Percentiles rank a stretch among this genome's conserved stretches.
Evolutionary conservation across 2,113 vertebrate species (phyloP).

Genomic region (Osmerus eperlanus): DNA sequence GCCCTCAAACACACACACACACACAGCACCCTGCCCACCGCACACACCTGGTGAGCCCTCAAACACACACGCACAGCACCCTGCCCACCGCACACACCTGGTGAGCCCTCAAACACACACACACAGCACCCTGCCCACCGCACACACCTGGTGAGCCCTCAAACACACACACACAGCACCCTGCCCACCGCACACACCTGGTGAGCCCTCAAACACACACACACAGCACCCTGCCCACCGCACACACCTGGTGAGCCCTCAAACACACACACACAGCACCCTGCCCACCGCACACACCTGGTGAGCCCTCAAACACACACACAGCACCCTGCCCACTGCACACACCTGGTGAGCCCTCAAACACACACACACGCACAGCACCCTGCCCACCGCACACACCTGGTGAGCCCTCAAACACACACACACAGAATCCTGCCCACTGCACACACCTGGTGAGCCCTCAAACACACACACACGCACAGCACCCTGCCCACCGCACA

Average conservation of each 20-base stretch:
- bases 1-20: conserved; percentile 67
- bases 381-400: conserved; percentile 96
- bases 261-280: conserved; percentile 83
- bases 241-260: conserved; percentile 89
- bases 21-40: conserved; percentile 95
- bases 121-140: conserved; percentile 95
- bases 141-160: conserved; percentile 89
- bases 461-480: conserved; percentile 75
- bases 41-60: conserved; percentile 89
- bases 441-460: conserved; percentile 92
- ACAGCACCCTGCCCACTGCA: conserved; percentile 95
- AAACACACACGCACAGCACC: conserved; percentile 82
- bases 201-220: conserved; percentile 73
- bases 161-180: conserved; percentile 83
- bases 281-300: conserved; percentile 98
- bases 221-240: conserved; percentile 95
- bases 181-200: conserved; percentile 98
- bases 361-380: conserved; percentile 83
- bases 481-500: conserved; percentile 97
- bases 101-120: conserved; percentile 73
- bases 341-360: conserved; percentile 88
- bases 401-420: conserved; percentile 74
- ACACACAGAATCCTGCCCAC: conserved; percentile 97
- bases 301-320: conserved; percentile 77
- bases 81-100: conserved; percentile 98